These are phyloP conservation scores for Botia almorhae DNA, from an alignment of 2,797 vertebrate genomes.

Conservation along the genomic window DNA sequence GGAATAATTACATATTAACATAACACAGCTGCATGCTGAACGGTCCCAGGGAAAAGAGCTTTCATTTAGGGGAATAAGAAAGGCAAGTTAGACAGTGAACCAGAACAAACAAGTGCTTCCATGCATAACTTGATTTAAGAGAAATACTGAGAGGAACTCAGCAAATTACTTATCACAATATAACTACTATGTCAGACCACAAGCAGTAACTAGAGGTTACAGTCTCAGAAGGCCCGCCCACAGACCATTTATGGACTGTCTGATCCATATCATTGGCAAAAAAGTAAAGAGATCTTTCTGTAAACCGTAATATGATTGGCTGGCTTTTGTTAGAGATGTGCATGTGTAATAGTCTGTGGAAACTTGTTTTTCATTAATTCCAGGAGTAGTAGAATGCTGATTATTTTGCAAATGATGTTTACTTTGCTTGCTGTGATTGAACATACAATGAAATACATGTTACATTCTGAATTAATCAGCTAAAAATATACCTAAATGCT, in stretches of 20 bases:
- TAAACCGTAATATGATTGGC: background rate
- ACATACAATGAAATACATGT: no score
- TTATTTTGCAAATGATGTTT: no score
- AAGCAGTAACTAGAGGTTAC: no score
- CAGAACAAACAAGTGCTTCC: conserved; percentile 5
- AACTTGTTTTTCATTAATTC: no score
- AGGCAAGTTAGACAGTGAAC: background rate
- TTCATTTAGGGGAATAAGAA: conserved; percentile 1
- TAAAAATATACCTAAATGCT: no score
- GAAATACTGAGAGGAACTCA: background rate
- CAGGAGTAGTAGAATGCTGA: no score
- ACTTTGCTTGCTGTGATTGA: no score
- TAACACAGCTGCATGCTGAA: conserved; percentile 16
- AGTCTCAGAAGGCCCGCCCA: background rate
- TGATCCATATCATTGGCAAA: background rate
- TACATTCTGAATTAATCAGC: no score
- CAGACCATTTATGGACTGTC: background rate
- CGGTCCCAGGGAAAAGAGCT: background rate
- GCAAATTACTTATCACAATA: no score
- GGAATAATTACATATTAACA: conserved; percentile 40
- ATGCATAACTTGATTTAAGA: background rate
- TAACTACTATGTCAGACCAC: no score
- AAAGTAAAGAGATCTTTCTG: background rate
- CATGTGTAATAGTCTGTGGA: background rate
- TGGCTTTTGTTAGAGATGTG: background rate